These are phyloP conservation scores for Xenotilapia longispinis DNA, from an alignment of 2,113 vertebrate genomes.

Conservation along the genomic window DNA sequence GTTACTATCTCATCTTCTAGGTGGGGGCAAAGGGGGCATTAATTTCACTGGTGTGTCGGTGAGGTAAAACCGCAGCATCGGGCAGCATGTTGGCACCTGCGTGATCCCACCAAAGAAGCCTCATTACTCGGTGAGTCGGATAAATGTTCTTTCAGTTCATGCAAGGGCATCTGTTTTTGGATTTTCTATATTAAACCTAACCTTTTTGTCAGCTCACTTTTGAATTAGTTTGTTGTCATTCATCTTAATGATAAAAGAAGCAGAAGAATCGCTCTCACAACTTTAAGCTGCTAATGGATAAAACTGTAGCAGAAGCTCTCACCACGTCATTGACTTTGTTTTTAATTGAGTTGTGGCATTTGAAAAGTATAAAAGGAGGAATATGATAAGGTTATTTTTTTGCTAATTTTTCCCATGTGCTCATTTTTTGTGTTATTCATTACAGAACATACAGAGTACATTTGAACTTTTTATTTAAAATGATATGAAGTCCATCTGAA, in stretches of 20 bases:
- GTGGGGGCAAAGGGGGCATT: slow-evolving; percentile 60
- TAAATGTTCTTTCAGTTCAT: not conserved
- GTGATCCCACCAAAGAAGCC: slow-evolving; percentile 62
- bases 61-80: slow-evolving; percentile 39
- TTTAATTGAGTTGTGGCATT: not conserved
- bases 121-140: slow-evolving; percentile 79
- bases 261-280: not conserved
- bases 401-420: not conserved
- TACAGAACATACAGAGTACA: not conserved
- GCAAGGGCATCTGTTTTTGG: not conserved
- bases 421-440: not conserved
- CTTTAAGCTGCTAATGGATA: not conserved
- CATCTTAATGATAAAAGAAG: not conserved
- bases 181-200: not conserved
- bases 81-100: slow-evolving; percentile 80
- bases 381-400: not conserved
- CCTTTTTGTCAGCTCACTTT: not conserved
- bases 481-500: not conserved
- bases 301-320: not conserved
- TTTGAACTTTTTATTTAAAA: not conserved
- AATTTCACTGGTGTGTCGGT: slow-evolving; percentile 57
- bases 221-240: not conserved
- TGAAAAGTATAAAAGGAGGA: not conserved
- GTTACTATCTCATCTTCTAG: slow-evolving; percentile 50
- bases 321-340: not conserved